These are phyloP conservation scores for Anomalospiza imberbis DNA, from an alignment of 2,797 vertebrate genomes.

Conservation along the genomic window DNA sequence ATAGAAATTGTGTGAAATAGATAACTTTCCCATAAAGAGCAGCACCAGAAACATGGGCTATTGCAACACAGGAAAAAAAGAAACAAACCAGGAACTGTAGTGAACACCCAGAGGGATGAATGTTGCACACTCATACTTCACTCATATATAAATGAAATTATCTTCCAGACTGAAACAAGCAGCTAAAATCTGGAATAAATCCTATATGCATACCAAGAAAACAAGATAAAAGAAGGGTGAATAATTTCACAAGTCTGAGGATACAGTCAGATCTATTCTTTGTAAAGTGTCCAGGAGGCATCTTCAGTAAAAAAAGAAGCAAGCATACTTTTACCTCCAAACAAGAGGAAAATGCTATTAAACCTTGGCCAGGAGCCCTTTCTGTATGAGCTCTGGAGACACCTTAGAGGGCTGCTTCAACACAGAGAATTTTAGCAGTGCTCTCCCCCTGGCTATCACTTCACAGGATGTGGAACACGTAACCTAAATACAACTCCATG, in stretches of 20 bases:
- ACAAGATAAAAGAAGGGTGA: background rate
- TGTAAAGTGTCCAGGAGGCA: background rate
- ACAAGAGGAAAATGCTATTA: background rate
- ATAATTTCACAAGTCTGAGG: background rate
- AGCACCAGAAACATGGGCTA: background rate
- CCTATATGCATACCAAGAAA: background rate
- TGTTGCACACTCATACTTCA: background rate
- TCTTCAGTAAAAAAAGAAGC: background rate
- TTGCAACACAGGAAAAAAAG: background rate
- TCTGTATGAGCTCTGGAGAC: background rate
- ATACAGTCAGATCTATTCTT: background rate
- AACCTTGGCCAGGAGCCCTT: background rate
- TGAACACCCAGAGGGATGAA: background rate
- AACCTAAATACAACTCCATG: background rate
- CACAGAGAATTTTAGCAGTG: background rate
- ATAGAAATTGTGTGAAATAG: background rate
- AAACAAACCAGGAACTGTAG: background rate
- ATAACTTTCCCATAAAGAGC: background rate
- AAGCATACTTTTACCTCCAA: background rate
- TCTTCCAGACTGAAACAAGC: background rate
- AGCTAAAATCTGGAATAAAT: background rate
- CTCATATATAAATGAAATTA: background rate
- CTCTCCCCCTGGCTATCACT: background rate
- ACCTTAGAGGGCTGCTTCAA: constrained; percentile 9
- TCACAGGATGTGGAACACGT: background rate